These are phyloP conservation scores for Phlogophora meticulosa DNA, from an alignment of 2,888 invertebrate species.

Conservation along the genomic window DNA sequence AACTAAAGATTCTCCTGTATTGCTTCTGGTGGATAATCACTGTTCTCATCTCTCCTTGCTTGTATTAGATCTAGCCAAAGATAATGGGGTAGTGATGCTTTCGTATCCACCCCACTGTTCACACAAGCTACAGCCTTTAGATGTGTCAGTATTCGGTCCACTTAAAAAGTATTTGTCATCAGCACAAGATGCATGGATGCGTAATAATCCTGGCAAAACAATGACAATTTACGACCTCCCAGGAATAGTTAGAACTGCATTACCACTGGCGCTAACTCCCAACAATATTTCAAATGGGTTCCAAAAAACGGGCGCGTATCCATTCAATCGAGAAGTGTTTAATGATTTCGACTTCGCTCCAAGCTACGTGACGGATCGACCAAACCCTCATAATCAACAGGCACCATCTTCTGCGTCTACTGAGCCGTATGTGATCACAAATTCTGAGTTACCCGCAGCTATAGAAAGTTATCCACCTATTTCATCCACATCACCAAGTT, in stretches of 20 bases:
- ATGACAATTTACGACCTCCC: neutral
- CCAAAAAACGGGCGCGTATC: neutral
- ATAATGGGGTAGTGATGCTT: conserved; percentile 6
- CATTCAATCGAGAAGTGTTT: neutral
- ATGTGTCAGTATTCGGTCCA: neutral
- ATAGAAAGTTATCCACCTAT: neutral
- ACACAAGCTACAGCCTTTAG: neutral
- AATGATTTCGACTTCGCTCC: neutral
- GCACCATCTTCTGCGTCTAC: neutral
- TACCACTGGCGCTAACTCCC: neutral
- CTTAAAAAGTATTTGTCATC: conserved; percentile 1
- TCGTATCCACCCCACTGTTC: conserved; percentile 7
- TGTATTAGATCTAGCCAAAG: conserved; percentile 3
- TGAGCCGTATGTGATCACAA: neutral
- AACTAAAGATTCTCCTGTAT: neutral
- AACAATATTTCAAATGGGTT: neutral
- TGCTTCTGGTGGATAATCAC: conserved; percentile 1
- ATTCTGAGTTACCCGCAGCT: conserved; percentile 1
- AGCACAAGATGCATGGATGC: conserved; percentile 7
- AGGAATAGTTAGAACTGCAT: neutral
- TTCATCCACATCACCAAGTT: conserved; percentile 3
- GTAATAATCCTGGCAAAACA: neutral
- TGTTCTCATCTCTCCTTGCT: neutral
- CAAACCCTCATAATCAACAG: neutral
- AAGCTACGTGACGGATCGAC: neutral